phyloP scores from a whole-genome alignment of 2,797 vertebrate genomes.

The Acanthurus tractus region DNA sequence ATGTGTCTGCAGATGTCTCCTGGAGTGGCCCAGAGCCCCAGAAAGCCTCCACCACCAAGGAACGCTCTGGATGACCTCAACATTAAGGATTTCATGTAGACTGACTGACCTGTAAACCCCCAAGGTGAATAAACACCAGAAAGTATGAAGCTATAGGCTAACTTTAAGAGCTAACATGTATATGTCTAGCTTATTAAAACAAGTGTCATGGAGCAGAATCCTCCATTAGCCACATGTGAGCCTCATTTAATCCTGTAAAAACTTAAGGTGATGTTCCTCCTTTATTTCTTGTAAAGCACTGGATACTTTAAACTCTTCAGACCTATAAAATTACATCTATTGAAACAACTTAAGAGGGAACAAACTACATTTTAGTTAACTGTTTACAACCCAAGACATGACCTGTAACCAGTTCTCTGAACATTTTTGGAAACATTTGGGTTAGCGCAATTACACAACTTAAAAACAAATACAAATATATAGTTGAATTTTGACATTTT shows the following conservation, averaged over 20 bases:
- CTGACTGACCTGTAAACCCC: conserved; percentile 60
- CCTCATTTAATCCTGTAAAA: conserved; percentile 5
- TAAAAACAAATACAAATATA: no score
- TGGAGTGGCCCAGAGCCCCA: conserved; percentile 93
- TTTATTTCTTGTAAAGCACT: neutral
- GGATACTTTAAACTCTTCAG: neutral
- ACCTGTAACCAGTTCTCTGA: neutral
- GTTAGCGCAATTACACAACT: no score
- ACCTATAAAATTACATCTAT: neutral
- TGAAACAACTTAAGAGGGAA: neutral
- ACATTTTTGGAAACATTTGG: no score
- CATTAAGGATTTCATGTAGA: conserved; percentile 99
- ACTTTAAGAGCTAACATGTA: neutral
- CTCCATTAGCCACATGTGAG: neutral
- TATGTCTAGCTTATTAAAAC: neutral
- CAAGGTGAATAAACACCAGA: conserved; percentile 51
- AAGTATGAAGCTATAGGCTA: neutral
- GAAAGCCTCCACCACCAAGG: conserved; percentile 95
- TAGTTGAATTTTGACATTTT: no score
- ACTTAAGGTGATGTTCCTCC: neutral
- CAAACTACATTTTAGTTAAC: neutral
- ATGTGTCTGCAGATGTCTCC: conserved; percentile 84
- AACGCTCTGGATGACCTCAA: conserved; percentile 99
- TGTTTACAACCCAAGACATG: neutral
- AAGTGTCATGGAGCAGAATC: neutral